Conservation (phyloP, 2,888 invertebrate genomes). For the Pyrochroa serraticornis region DNA sequence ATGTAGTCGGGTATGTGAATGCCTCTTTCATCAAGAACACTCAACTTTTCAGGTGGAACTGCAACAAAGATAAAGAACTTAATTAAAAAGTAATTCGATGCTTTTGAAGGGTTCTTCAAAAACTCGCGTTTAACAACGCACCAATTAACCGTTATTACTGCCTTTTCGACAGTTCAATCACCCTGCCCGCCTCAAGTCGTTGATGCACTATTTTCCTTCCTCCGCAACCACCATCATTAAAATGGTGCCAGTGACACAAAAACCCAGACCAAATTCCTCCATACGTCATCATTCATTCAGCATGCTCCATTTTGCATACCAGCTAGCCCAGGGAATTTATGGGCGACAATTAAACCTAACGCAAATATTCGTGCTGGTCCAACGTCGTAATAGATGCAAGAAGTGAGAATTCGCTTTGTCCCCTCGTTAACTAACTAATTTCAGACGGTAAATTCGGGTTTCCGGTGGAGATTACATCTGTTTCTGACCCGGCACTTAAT, state of each 20-base stretch:
- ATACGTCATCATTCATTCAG: slow-evolving; percentile 33
- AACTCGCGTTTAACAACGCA: not conserved
- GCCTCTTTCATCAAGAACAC: slow-evolving; percentile 80
- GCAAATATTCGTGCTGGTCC: slow-evolving; percentile 34
- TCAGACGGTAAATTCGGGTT: slow-evolving; percentile 40
- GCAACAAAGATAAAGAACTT: slow-evolving; percentile 50
- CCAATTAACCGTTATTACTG: slow-evolving; percentile 9
- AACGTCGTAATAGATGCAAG: slow-evolving; percentile 40
- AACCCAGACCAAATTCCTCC: slow-evolving; percentile 5
- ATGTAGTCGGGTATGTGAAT: slow-evolving; percentile 75
- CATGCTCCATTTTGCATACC: slow-evolving; percentile 35
- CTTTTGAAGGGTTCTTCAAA: not conserved
- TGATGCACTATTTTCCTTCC: not conserved
- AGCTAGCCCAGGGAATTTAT: slow-evolving; percentile 35
- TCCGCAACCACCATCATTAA: not conserved
- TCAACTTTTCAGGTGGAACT: slow-evolving; percentile 84
- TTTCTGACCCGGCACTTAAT: slow-evolving; percentile 42
- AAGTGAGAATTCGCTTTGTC: slow-evolving; percentile 41
- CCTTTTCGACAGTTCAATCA: not conserved
- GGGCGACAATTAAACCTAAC: slow-evolving; percentile 38
- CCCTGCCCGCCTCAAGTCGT: no score
- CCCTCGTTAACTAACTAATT: slow-evolving; percentile 39
- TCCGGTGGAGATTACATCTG: slow-evolving; percentile 43
- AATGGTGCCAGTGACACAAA: no score
- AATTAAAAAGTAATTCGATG: slow-evolving; percentile 18